A percentile compares a stretch with the other conserved stretches of the same genome.
phyloP scores from a whole-genome alignment of 2,113 vertebrate species.

The Pelusios castaneus region DNA sequence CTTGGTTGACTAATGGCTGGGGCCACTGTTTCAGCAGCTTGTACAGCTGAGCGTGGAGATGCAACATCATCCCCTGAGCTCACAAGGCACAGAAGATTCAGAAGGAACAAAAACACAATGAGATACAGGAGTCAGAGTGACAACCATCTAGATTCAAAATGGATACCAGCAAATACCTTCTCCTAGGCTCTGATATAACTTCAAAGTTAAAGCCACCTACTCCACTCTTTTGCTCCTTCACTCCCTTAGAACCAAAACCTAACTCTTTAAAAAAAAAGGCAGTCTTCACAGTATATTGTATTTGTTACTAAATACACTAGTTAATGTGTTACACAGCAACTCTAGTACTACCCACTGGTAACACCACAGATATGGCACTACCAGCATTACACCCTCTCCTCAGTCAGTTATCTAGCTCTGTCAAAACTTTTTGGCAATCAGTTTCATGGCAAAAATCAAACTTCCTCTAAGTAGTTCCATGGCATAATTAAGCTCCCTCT shows the following conservation, averaged over 20 bases:
- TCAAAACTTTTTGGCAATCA: conserved; percentile 41
- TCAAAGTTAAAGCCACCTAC: background rate
- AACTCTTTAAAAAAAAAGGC: background rate
- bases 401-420: background rate
- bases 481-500: conserved; percentile 23
- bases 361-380: background rate
- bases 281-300: background rate
- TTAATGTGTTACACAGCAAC: fast-evolving
- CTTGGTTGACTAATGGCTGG: background rate
- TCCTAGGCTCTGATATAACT: background rate
- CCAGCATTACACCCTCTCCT: background rate
- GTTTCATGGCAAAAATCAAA: conserved; percentile 50
- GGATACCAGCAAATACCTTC: background rate
- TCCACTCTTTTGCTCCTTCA: background rate
- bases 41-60: background rate
- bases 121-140: background rate
- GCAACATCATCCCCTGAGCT: background rate
- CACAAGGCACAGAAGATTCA: conserved; percentile 17
- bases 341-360: background rate
- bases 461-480: conserved; percentile 58
- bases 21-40: conserved; percentile 25
- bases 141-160: background rate
- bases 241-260: background rate
- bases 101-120: background rate
- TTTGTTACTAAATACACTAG: background rate